Evolutionary conservation across 2,797 vertebrate species (phyloP).

Genomic region (Peromyscus melanophrys): DNA sequence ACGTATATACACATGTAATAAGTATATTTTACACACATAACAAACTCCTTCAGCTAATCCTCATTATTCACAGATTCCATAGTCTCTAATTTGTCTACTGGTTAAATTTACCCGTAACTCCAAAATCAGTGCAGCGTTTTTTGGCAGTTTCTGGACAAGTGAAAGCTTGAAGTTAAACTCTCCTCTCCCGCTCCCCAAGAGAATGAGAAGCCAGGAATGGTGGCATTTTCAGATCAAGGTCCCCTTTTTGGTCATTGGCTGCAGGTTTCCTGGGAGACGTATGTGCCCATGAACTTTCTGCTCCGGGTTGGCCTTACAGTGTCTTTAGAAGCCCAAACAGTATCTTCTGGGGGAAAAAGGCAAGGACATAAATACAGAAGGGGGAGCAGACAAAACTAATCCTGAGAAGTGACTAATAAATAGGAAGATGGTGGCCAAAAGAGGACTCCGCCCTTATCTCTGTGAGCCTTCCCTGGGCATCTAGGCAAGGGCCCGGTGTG

Average conservation of each 20-base stretch:
- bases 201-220: background rate
- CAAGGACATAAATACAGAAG: background rate
- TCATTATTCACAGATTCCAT: background rate
- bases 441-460: background rate
- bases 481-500: background rate
- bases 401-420: background rate
- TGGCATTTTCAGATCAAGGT: background rate
- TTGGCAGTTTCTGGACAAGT: background rate
- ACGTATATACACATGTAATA: background rate
- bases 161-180: background rate
- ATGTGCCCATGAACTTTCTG: background rate
- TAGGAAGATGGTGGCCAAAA: background rate
- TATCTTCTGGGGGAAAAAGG: background rate
- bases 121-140: background rate
- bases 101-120: background rate
- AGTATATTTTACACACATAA: background rate
- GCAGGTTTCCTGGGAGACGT: background rate
- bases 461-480: background rate
- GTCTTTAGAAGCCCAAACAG: background rate
- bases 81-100: background rate
- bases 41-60: background rate
- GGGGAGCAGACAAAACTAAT: background rate
- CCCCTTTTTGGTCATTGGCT: background rate
- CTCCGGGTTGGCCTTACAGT: background rate
- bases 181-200: background rate